Conservation (phyloP, 2,797 vertebrate species). For the Notolabrus celidotus region DNA sequence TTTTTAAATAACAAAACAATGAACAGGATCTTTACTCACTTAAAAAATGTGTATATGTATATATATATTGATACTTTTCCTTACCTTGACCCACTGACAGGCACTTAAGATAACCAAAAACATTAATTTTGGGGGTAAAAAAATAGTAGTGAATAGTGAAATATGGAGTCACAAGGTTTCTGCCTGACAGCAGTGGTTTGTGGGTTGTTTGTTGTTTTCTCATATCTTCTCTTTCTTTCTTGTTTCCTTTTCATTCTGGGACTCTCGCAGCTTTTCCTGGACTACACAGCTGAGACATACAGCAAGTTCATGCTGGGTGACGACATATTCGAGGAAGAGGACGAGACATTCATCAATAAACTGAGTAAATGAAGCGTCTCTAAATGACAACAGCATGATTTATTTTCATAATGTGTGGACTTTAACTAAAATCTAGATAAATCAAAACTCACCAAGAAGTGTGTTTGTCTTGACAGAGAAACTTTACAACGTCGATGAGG, state of each 20-base stretch:
- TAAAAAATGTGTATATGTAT: too few relatives aligned
- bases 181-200: too few relatives aligned
- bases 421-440: background rate
- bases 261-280: constrained; percentile 87
- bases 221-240: background rate
- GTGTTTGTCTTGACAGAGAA: constrained; percentile 72
- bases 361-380: constrained; percentile 86
- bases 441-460: background rate
- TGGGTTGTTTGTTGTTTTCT: background rate
- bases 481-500: constrained; percentile 90
- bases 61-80: too few relatives aligned
- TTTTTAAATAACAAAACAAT: too few relatives aligned
- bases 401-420: background rate
- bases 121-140: too few relatives aligned
- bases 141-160: too few relatives aligned
- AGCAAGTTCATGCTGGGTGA: constrained; percentile 92
- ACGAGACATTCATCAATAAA: constrained; percentile 85
- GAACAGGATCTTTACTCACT: too few relatives aligned
- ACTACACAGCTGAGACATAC: constrained; percentile 91
- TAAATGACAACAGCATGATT: background rate
- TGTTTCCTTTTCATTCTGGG: background rate
- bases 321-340: constrained; percentile 91
- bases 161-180: too few relatives aligned
- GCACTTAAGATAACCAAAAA: too few relatives aligned
- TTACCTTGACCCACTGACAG: too few relatives aligned